These are phyloP conservation scores for Scomber japonicus DNA, from an alignment of 2,113 vertebrate genomes.

Conservation along the genomic window DNA sequence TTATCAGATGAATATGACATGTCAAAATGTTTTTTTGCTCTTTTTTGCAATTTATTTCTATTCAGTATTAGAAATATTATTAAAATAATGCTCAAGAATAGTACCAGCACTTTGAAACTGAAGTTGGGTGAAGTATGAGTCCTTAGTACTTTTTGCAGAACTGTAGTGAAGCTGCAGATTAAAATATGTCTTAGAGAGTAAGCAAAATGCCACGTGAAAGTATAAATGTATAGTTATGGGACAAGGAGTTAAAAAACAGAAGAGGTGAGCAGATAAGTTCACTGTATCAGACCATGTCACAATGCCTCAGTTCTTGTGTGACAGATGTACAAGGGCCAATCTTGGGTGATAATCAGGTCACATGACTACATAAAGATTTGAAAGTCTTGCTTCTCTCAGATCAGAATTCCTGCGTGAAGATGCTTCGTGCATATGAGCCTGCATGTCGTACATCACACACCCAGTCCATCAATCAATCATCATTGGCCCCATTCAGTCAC, in stretches of 20 bases:
- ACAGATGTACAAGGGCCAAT: neutral
- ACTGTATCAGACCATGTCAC: neutral
- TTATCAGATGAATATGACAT: neutral
- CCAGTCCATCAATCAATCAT: neutral
- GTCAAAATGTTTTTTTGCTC: neutral
- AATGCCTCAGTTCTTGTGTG: neutral
- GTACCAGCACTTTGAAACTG: too few species aligned
- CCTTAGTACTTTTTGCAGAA: neutral
- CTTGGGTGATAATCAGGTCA: slow-evolving; percentile 1
- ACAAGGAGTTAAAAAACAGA: neutral
- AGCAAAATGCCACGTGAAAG: neutral
- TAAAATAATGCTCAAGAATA: neutral
- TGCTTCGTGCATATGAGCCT: neutral
- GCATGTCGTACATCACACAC: neutral
- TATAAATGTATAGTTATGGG: neutral
- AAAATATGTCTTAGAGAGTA: neutral
- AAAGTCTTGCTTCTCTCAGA: neutral
- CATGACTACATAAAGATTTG: neutral
- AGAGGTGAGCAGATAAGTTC: neutral
- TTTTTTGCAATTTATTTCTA: neutral
- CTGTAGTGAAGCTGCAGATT: neutral
- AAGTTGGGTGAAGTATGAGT: too few species aligned
- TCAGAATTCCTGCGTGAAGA: neutral
- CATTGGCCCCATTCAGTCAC: neutral
- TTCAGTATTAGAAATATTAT: neutral